A percentile compares a stretch with the other conserved stretches of the same genome.
phyloP scores from a whole-genome alignment of 2,888 invertebrate species.

The Panzeria rudis region DNA sequence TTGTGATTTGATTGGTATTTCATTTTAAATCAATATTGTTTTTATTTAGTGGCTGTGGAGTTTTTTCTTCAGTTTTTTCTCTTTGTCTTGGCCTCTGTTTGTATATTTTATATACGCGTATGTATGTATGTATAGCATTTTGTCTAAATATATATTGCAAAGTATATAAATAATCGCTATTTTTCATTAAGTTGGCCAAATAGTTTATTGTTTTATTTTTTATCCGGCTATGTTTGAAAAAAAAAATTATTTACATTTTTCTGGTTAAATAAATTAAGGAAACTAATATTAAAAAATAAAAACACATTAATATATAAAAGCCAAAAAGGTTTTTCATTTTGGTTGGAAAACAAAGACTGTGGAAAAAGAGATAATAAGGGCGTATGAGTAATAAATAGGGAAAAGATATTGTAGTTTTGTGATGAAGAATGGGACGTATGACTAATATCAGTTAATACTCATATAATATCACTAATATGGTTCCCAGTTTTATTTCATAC shows the following conservation, averaged over 20 bases:
- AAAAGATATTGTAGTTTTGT: too few relatives aligned
- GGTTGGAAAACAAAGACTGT: neutral
- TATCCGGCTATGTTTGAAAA: neutral
- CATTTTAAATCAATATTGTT: constrained; percentile 71
- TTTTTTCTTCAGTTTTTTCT: constrained; percentile 3
- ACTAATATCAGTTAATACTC: too few relatives aligned
- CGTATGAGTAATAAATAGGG: too few relatives aligned
- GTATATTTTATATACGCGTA: neutral
- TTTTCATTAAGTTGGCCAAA: constrained; percentile 53
- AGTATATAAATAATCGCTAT: constrained; percentile 39
- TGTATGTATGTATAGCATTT: neutral
- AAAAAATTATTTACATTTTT: constrained; percentile 31
- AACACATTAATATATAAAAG: neutral
- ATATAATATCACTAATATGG: too few relatives aligned
- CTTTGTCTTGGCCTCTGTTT: constrained; percentile 12
- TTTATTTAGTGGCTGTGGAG: constrained; percentile 65
- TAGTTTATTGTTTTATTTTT: neutral
- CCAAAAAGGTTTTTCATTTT: neutral
- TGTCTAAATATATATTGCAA: constrained; percentile 15
- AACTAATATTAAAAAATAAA: neutral
- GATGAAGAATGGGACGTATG: too few relatives aligned
- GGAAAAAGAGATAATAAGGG: too few relatives aligned
- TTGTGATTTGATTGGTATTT: constrained; percentile 72
- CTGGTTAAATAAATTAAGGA: constrained; percentile 33
- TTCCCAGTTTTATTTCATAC: too few relatives aligned